Evolutionary conservation across 2,797 vertebrate species (phyloP), one percentile per base, ranked within the genome.

Genomic region (Arremon aurantiirostris): DNA sequence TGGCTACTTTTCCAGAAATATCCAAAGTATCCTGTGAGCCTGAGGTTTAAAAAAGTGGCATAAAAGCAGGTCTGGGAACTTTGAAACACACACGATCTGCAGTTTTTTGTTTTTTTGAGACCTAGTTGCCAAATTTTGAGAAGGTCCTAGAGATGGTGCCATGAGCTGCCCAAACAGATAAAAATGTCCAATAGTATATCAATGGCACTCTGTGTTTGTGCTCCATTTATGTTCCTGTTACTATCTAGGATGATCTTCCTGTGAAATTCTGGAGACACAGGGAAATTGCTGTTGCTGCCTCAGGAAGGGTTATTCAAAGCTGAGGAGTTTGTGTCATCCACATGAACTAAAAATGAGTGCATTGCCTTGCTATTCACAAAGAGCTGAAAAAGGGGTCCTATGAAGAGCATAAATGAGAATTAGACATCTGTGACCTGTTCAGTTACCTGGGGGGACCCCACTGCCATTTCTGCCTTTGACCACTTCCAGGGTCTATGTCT

Each of bases 401-500:
- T 8, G 42, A 42, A 30, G 5, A 75, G 14, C 9, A 6, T 18
- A 84, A 66, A 55, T 37, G 68, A 73, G 34, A 63, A 60, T 32
- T 44, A 11, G 34, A 41, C 15, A 34, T 30, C 27, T 4, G 2
- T 39, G 63, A 69, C 30, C 53, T 42, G 21, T 37, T 75, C 34
- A 55, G 12, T 72, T 63, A 34, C 32, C 49, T 64, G 28, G 26
- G 42, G 30, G 12, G 61, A 32, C 32, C 50, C 50, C 20, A 7
- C 8, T 80, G 55, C 24, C 7, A 1, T 39, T 66, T 71, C 49
- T 90, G 41, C 28, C 12, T 55, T 78, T 77, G 57, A 39, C 24
- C 0, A 0, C 9, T 83, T 49, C 12, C 28, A 44, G 21, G 6
- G 17, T 19, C 3, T 23, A 8, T 0, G 0, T 56, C 56, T 76